Evolutionary conservation across 23 tunicate species (phyloP).

Genomic region (Ascidia mentula): DNA sequence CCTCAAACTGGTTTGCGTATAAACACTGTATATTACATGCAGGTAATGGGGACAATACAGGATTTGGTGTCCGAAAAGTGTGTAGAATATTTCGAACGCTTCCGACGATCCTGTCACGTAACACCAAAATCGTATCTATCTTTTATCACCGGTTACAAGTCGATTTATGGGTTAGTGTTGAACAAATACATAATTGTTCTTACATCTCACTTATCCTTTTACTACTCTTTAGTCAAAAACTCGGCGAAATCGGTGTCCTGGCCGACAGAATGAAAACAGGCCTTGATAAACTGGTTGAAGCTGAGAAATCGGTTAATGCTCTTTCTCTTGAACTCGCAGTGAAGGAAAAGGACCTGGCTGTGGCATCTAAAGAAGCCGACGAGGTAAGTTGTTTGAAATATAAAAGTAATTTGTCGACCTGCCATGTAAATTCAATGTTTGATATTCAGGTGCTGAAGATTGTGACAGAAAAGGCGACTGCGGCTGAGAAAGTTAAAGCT

Average conservation of each 20-base stretch:
- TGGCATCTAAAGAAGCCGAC: constrained; percentile 76
- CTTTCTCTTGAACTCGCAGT: constrained; percentile 56
- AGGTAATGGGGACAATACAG: constrained; percentile 84
- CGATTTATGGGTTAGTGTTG: constrained; percentile 45
- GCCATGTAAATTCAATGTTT: not conserved
- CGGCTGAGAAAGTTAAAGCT: constrained; percentile 70
- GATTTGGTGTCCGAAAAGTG: constrained; percentile 82
- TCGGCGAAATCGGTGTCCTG: constrained; percentile 52
- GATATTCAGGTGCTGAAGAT: constrained; percentile 55
- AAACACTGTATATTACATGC: not conserved
- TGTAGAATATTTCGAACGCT: constrained; percentile 70
- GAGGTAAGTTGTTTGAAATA: constrained; percentile 52
- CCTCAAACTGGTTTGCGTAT: not conserved
- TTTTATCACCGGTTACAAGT: constrained; percentile 76
- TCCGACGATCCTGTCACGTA: constrained; percentile 76
- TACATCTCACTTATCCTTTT: not conserved
- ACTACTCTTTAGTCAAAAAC: constrained; percentile 39
- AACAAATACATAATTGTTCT: not conserved
- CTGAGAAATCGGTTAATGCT: constrained; percentile 70
- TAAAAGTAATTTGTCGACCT: not conserved
- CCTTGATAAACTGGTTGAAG: constrained; percentile 71
- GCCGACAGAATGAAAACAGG: constrained; percentile 78
- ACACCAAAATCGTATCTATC: constrained; percentile 81
- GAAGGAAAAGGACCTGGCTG: constrained; percentile 80
- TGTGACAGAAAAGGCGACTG: constrained; percentile 66